A percentile compares a stretch with the other conserved stretches of the same genome.
Evolutionary conservation across 2,797 vertebrate genomes (phyloP).

Genomic region (Scleropages formosus): DNA sequence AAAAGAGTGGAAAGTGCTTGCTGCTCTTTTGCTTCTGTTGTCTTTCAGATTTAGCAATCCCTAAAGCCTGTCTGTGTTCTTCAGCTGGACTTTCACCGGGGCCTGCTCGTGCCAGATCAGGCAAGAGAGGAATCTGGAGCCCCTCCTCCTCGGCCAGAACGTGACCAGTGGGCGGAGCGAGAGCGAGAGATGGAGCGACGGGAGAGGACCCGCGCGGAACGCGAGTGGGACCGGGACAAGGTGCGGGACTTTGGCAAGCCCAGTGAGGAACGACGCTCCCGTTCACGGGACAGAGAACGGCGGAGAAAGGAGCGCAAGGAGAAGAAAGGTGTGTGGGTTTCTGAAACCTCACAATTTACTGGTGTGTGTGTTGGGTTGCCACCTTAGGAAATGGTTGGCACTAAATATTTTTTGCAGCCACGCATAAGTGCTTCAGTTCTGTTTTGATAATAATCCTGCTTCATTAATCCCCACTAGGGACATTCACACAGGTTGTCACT

Average conservation of each 20-base stretch:
- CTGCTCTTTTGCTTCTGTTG: too few species aligned
- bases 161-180: conserved; percentile 84
- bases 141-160: conserved; percentile 59
- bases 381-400: too few species aligned
- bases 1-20: neutral
- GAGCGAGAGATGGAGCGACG: conserved; percentile 87
- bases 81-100: conserved; percentile 86
- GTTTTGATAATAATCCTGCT: too few species aligned
- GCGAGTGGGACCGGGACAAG: conserved; percentile 91
- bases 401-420: too few species aligned
- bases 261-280: conserved; percentile 74
- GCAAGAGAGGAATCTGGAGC: conserved; percentile 46
- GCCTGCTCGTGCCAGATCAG: conserved; percentile 62
- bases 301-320: conserved; percentile 83
- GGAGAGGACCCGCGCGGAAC: conserved; percentile 78
- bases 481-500: too few species aligned
- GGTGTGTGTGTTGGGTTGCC: neutral
- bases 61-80: neutral
- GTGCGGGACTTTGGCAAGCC: conserved; percentile 72
- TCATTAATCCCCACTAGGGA: too few species aligned
- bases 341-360: neutral
- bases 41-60: neutral
- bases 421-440: too few species aligned
- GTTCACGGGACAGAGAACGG: conserved; percentile 74
- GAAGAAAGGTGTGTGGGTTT: conserved; percentile 75